Evolutionary conservation across 2,888 invertebrate species (phyloP).

Genomic region (Anoplius nigerrimus): DNA sequence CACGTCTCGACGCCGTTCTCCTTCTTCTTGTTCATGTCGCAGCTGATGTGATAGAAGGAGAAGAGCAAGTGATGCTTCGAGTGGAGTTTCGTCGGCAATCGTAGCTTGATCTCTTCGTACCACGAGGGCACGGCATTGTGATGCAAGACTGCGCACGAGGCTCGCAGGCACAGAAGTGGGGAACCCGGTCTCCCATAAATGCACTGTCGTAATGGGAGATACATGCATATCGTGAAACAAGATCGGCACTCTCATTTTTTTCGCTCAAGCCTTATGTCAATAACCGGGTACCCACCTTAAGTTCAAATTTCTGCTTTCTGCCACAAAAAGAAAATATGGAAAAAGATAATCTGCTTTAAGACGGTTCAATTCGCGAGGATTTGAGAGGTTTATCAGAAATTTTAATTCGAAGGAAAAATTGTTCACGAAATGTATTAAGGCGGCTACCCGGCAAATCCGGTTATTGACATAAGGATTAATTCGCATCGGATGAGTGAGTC

Average conservation of each 20-base stretch:
- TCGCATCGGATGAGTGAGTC: constrained; percentile 37
- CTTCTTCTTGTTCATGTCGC: constrained; percentile 88
- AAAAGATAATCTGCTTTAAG: too few species aligned
- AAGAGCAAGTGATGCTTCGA: constrained; percentile 94
- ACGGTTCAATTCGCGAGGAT: too few species aligned
- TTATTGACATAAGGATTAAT: background rate
- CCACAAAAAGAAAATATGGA: constrained; percentile 8
- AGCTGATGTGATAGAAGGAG: constrained; percentile 96
- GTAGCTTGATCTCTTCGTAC: constrained; percentile 95
- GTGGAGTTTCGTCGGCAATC: constrained; percentile 90
- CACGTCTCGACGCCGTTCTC: constrained; percentile 87
- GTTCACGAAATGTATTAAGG: too few species aligned
- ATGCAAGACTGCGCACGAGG: constrained; percentile 89
- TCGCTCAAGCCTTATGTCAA: too few species aligned
- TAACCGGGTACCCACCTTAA: background rate
- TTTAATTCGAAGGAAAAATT: background rate
- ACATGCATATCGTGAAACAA: constrained; percentile 70
- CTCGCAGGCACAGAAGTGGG: constrained; percentile 80
- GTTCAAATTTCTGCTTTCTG: background rate
- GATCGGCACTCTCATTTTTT: constrained; percentile 3
- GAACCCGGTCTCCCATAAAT: constrained; percentile 85
- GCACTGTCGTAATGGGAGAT: constrained; percentile 76
- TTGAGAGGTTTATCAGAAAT: too few species aligned
- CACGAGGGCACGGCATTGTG: constrained; percentile 93
- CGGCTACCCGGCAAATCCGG: background rate